Conservation (phyloP, 2,888 invertebrate genomes). For the Eupithecia pulchellata region DNA sequence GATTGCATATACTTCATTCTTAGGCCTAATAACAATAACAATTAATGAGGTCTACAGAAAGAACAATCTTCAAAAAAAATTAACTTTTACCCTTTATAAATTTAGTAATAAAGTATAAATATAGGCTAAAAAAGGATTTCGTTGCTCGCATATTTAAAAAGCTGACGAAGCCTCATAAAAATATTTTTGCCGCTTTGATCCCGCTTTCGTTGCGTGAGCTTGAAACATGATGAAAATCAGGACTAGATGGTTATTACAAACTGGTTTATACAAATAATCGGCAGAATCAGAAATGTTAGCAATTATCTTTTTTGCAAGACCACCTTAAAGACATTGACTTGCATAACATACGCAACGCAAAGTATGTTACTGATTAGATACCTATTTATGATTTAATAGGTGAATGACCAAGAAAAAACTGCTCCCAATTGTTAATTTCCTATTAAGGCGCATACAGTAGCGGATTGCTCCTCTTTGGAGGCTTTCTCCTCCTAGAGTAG, state of each 20-base stretch:
- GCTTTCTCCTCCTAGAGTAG: too few relatives aligned
- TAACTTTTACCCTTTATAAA: neutral
- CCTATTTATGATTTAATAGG: neutral
- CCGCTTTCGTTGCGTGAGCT: neutral
- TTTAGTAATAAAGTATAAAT: neutral
- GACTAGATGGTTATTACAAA: neutral
- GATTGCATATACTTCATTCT: too few relatives aligned
- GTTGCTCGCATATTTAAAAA: neutral
- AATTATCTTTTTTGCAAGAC: neutral
- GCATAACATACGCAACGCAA: neutral
- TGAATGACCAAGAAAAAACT: neutral
- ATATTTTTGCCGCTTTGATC: neutral
- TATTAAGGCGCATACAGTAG: too few relatives aligned
- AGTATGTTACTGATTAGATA: neutral
- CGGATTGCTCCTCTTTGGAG: too few relatives aligned
- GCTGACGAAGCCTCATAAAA: neutral
- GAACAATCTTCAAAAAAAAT: too few relatives aligned
- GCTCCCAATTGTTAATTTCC: too few relatives aligned
- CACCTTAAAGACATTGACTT: neutral
- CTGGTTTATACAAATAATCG: neutral
- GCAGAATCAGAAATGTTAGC: neutral
- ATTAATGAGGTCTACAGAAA: too few relatives aligned
- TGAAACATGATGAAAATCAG: neutral
- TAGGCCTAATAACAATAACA: too few relatives aligned
- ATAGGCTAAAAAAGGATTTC: neutral